Evolutionary conservation across 2,888 invertebrate species (phyloP).

Genomic region (Dasysyrphus albostriatus): DNA sequence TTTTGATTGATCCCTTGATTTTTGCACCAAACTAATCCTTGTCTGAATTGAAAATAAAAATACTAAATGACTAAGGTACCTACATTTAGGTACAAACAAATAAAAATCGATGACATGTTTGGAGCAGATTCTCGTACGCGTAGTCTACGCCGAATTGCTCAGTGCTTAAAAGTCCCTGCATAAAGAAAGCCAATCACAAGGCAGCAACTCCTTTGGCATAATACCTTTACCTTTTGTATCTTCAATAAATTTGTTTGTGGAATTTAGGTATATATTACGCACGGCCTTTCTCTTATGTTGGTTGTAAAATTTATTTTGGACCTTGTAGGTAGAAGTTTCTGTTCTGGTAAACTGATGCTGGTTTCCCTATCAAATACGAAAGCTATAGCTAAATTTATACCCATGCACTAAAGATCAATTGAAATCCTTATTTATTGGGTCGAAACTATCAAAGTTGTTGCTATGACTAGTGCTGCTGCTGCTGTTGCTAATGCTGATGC

Average conservation of each 20-base stretch:
- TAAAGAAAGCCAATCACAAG: neutral
- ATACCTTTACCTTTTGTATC: slow-evolving; percentile 10
- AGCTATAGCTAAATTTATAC: slow-evolving; percentile 44
- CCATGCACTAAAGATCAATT: slow-evolving; percentile 69
- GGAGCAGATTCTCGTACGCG: no score
- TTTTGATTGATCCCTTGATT: no score
- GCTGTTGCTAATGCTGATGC: neutral
- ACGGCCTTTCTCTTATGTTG: slow-evolving; percentile 15
- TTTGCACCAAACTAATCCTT: no score
- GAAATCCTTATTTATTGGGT: slow-evolving; percentile 73
- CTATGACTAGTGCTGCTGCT: no score
- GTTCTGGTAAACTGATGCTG: slow-evolving; percentile 3
- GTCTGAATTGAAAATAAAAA: no score
- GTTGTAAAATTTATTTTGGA: slow-evolving; percentile 51
- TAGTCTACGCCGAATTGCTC: no score
- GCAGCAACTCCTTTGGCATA: slow-evolving; percentile 32
- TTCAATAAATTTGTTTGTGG: slow-evolving; percentile 24
- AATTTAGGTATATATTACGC: slow-evolving; percentile 15
- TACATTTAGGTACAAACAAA: no score
- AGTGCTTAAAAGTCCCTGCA: no score
- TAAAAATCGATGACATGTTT: no score
- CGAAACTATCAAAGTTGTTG: slow-evolving; percentile 52
- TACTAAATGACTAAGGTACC: no score
- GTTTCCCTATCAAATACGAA: slow-evolving; percentile 13
- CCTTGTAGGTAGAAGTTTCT: slow-evolving; percentile 28